Conservation (phyloP, 2,888 invertebrate species). For the Meiosimyza platycephala region DNA sequence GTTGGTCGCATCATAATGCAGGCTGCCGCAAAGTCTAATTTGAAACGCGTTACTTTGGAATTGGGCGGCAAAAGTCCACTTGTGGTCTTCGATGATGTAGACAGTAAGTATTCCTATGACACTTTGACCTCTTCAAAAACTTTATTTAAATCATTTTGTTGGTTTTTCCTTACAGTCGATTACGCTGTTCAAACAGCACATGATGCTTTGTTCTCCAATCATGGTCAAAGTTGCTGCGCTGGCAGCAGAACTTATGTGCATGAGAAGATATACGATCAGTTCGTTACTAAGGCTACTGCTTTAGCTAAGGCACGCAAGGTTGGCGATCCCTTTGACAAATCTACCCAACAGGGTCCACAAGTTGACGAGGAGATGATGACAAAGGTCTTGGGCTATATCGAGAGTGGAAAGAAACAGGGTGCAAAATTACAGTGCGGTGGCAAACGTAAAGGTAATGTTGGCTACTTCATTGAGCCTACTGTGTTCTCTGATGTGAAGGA, state of each 20-base stretch:
- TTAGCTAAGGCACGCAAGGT: slow-evolving; percentile 79
- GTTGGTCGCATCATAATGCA: slow-evolving; percentile 67
- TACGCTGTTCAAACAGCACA: slow-evolving; percentile 75
- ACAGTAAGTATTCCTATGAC: slow-evolving; percentile 70
- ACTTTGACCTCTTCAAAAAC: not conserved
- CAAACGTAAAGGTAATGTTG: slow-evolving; percentile 74
- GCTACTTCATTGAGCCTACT: slow-evolving; percentile 83
- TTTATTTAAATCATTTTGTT: not conserved
- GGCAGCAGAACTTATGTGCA: slow-evolving; percentile 92
- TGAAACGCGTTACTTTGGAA: slow-evolving; percentile 86
- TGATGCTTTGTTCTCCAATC: slow-evolving; percentile 77
- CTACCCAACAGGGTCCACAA: slow-evolving; percentile 85
- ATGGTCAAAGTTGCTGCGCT: slow-evolving; percentile 86
- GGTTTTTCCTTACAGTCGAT: slow-evolving; percentile 67
- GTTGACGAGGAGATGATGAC: slow-evolving; percentile 80
- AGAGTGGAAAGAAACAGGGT: slow-evolving; percentile 82
- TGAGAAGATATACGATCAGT: slow-evolving; percentile 86
- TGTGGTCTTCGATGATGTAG: slow-evolving; percentile 84
- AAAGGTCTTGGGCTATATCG: slow-evolving; percentile 80
- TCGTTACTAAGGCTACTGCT: slow-evolving; percentile 79
- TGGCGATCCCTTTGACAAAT: slow-evolving; percentile 82
- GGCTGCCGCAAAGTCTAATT: slow-evolving; percentile 79
- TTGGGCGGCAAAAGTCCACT: slow-evolving; percentile 91
- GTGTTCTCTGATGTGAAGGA: slow-evolving; percentile 82
- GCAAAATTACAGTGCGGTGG: slow-evolving; percentile 85